Evolutionary conservation across 2,888 invertebrate species (phyloP).

Genomic region (Drosophila leonis): DNA sequence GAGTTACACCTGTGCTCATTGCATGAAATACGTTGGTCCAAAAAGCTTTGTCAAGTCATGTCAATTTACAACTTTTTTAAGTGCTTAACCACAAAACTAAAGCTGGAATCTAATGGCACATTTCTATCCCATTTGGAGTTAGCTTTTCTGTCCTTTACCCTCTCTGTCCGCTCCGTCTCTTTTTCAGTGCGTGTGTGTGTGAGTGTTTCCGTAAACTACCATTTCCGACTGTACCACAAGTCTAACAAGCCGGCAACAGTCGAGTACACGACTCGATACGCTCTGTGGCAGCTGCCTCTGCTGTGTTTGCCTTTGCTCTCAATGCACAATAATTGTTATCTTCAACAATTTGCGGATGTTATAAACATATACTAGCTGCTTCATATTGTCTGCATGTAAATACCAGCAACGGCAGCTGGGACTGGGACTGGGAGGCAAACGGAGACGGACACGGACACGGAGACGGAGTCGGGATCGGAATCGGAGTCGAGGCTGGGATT

Average conservation of each 20-base stretch:
- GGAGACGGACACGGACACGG: constrained; percentile 1
- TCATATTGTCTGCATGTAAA: constrained; percentile 79
- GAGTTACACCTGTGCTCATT: constrained; percentile 44
- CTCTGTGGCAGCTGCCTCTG: constrained; percentile 40
- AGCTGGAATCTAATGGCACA: constrained; percentile 71
- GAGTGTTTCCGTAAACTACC: constrained; percentile 72
- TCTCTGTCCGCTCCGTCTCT: constrained; percentile 8
- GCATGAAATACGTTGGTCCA: constrained; percentile 11
- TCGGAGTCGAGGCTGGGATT: constrained; percentile 1
- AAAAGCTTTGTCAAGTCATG: constrained; percentile 38
- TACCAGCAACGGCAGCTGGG: constrained; percentile 63
- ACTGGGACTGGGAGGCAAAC: constrained; percentile 44
- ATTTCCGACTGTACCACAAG: constrained; percentile 70
- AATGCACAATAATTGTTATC: constrained; percentile 80
- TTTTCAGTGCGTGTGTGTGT: constrained; percentile 13
- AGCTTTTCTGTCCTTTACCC: constrained; percentile 30
- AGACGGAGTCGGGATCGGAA: background rate
- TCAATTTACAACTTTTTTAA: constrained; percentile 58
- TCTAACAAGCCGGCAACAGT: constrained; percentile 52
- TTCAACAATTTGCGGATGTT: constrained; percentile 81
- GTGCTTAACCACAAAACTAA: constrained; percentile 60
- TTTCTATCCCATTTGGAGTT: constrained; percentile 66
- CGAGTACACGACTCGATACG: constrained; percentile 36
- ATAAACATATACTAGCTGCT: constrained; percentile 78
- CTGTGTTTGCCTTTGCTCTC: constrained; percentile 70